Percentiles rank a stretch among this genome's conserved stretches.
Evolutionary conservation across 2,888 invertebrate species (phyloP).

Genomic region (Sarcophaga caerulescens): DNA sequence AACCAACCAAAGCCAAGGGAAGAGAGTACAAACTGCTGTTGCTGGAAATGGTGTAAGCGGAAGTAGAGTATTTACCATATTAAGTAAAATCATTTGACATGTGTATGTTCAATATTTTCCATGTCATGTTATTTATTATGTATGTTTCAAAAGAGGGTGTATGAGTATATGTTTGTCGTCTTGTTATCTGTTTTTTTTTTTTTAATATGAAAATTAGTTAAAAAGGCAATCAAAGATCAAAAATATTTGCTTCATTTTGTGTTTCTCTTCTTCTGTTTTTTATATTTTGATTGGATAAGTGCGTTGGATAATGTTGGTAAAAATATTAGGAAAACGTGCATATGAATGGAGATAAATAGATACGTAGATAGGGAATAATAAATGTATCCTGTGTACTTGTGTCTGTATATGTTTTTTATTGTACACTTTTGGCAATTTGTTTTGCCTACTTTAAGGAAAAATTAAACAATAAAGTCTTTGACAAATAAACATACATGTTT

Average conservation of each 20-base stretch:
- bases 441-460: conserved; percentile 30
- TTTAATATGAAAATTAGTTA: conserved; percentile 76
- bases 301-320: conserved; percentile 52
- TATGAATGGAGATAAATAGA: conserved; percentile 58
- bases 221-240: conserved; percentile 79
- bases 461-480: neutral
- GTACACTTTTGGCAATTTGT: conserved; percentile 20
- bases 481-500: neutral
- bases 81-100: conserved; percentile 43
- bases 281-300: conserved; percentile 61
- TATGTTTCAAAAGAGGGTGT: conserved; percentile 6
- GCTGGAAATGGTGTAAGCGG: neutral
- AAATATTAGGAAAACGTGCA: conserved; percentile 67
- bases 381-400: neutral
- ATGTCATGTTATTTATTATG: conserved; percentile 24
- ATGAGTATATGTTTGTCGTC: neutral
- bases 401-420: neutral
- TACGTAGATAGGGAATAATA: conserved; percentile 3
- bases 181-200: neutral
- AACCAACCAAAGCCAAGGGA: neutral
- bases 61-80: conserved; percentile 41
- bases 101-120: conserved; percentile 45
- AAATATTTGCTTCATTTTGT: conserved; percentile 16
- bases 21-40: too few species aligned
- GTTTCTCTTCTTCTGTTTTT: conserved; percentile 53